Base-by-base conservation (phyloP, 2,888 invertebrate species). In the Hypomecis atomaria region DNA sequence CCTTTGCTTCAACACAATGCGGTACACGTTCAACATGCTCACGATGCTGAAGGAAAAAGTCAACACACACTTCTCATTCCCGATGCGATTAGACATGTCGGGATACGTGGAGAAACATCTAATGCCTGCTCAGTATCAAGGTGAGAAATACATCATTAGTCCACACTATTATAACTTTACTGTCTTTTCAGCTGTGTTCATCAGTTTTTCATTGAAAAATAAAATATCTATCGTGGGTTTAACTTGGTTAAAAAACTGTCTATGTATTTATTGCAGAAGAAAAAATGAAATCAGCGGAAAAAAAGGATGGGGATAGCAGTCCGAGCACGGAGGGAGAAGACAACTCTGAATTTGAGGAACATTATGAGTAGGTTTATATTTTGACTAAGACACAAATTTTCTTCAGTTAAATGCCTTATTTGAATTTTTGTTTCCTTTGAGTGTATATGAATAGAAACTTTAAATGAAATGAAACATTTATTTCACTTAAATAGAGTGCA, bases 31-130 rank as follows among this genome's bases (percentile, higher is more conserved):
- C 90, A 99, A 99, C 87, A 98, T 99, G 98, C 94, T 98, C 40
- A 99, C 99, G 0, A 98, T 99, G 98, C 94, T 98, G 66, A 98
- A 98, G 81, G 99, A 99, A 85, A 99, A 99, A 84, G 98, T 99
- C 0, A 99, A 99, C 89, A 99, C 99, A 0, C 98, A 98, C 82
- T 99, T 99, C 86, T 98, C 98, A 10, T 99, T 99, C 87, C 99
- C 99, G 0, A 94, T 98, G 90, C 93, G 97, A 54, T 93, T 99
- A 9, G 98, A 98, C 84, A 99, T 99, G 98, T 96, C 97, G 0
- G 97, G 97, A 45, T 99, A 99, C 82, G 97, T 98, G 66, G 99
- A 99, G 87, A 97, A 97, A 84, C 97, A 97, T 75, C 93, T 99
- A 1, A 97, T 98, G 96, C 97, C 97, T 0, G 97, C 97, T 65